These are phyloP conservation scores for Mus spicilegus DNA, from an alignment of 2,113 vertebrate species.

Conservation along the genomic window DNA sequence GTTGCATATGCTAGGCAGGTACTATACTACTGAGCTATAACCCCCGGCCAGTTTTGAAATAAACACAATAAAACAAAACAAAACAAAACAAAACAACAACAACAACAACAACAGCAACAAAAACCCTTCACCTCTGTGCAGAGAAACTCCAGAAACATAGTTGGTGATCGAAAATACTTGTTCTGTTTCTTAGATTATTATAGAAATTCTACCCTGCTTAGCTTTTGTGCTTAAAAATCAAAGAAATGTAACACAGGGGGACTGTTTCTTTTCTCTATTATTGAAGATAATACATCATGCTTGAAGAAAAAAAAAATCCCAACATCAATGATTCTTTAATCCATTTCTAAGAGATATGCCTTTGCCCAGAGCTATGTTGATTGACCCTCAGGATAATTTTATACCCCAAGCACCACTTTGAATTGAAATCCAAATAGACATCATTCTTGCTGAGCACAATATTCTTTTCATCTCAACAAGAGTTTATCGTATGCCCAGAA, in stretches of 20 bases:
- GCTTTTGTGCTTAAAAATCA: constrained; percentile 61
- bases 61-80: not conserved
- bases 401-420: constrained; percentile 57
- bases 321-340: constrained; percentile 75
- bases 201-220: constrained; percentile 31
- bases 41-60: not conserved
- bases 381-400: constrained; percentile 78
- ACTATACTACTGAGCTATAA: not conserved
- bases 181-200: constrained; percentile 50
- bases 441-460: constrained; percentile 60
- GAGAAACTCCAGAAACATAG: constrained; percentile 5
- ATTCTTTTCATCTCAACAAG: constrained; percentile 52
- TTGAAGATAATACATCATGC: constrained; percentile 70
- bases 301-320: constrained; percentile 67
- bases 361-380: constrained; percentile 73
- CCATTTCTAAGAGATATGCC: constrained; percentile 72
- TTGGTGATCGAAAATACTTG: constrained; percentile 48
- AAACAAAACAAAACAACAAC: not conserved
- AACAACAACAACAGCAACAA: not conserved
- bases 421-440: constrained; percentile 66
- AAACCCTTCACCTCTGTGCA: not conserved
- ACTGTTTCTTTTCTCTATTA: constrained; percentile 66
- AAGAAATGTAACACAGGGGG: constrained; percentile 49
- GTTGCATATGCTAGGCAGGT: not conserved
- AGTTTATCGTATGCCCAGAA: constrained; percentile 38